Evolutionary conservation across 1,140 invertebrate genomes (phyloP).

Genomic region (Nasonia vitripennis): DNA sequence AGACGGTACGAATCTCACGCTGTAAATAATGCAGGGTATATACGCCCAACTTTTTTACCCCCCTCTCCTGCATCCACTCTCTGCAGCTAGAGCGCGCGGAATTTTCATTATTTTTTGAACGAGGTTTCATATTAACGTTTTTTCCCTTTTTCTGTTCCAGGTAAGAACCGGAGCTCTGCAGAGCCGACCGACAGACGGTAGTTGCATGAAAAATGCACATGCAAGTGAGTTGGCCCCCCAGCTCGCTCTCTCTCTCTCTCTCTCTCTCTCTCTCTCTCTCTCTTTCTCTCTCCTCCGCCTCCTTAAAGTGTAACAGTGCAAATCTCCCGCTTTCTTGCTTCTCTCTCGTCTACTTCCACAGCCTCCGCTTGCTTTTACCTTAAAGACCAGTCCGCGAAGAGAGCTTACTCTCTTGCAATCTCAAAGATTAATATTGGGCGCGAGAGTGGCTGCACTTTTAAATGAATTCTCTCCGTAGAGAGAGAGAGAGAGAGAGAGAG

Average conservation of each 20-base stretch:
- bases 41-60: background rate
- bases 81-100: background rate
- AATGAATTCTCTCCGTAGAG: background rate
- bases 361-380: background rate
- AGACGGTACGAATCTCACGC: background rate
- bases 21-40: slow-evolving; percentile 40
- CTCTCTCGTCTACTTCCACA: background rate
- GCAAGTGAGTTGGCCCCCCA: slow-evolving; percentile 6
- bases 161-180: slow-evolving; percentile 16
- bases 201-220: slow-evolving; percentile 34
- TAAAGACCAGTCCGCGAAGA: slow-evolving; percentile 7
- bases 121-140: slow-evolving; percentile 30
- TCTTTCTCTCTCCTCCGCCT: background rate
- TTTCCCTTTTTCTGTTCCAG: slow-evolving; percentile 36
- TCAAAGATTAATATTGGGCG: slow-evolving; percentile 33
- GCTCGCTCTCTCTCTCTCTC: background rate
- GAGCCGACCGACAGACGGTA: background rate
- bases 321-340: slow-evolving; percentile 2
- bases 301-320: slow-evolving; percentile 16
- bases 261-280: background rate
- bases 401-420: slow-evolving; percentile 6
- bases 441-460: background rate
- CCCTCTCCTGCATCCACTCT: background rate
- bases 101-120: slow-evolving; percentile 47
- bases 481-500: background rate